phyloP scores from a whole-genome alignment of 2,797 vertebrate genomes.

The Pseudomugil tenellus region DNA sequence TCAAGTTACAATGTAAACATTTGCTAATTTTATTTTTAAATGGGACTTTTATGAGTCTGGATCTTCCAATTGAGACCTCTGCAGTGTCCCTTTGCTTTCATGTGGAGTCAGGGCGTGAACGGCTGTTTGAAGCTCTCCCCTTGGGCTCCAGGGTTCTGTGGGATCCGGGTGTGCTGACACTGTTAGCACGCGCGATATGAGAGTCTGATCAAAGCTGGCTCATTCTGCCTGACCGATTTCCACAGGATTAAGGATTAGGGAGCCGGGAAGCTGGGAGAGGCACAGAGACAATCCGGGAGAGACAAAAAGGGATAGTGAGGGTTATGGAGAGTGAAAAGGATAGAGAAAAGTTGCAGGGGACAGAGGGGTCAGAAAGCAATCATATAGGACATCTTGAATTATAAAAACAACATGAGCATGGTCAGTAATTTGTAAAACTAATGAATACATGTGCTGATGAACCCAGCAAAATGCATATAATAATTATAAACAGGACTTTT shows the following conservation, averaged over 20 bases:
- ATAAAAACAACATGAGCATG: slow-evolving; percentile 8
- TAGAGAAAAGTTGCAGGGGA: slow-evolving; percentile 49
- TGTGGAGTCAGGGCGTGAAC: slow-evolving; percentile 55
- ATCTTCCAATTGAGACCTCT: slow-evolving; percentile 28
- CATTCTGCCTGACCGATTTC: slow-evolving; percentile 85
- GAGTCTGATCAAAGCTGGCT: slow-evolving; percentile 86
- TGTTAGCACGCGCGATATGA: slow-evolving; percentile 81
- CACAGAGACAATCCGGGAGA: slow-evolving; percentile 74
- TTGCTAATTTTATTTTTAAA: slow-evolving; percentile 13
- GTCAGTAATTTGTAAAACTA: slow-evolving; percentile 25
- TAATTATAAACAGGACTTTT: neutral
- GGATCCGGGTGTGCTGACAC: slow-evolving; percentile 81
- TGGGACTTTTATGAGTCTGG: slow-evolving; percentile 24
- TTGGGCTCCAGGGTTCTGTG: slow-evolving; percentile 78
- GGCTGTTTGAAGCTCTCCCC: slow-evolving; percentile 69
- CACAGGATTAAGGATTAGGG: slow-evolving; percentile 88
- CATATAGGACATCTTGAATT: slow-evolving; percentile 37
- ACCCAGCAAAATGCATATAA: neutral
- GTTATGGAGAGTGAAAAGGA: slow-evolving; percentile 56
- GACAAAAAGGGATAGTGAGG: slow-evolving; percentile 62
- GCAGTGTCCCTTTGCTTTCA: slow-evolving; percentile 40
- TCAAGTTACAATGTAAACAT: slow-evolving; percentile 24
- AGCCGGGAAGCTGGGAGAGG: slow-evolving; percentile 81
- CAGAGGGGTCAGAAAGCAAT: slow-evolving; percentile 50
- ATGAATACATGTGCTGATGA: neutral